Evolutionary conservation across 2,113 vertebrate species (phyloP).

Genomic region (Plestiodon gilberti): DNA sequence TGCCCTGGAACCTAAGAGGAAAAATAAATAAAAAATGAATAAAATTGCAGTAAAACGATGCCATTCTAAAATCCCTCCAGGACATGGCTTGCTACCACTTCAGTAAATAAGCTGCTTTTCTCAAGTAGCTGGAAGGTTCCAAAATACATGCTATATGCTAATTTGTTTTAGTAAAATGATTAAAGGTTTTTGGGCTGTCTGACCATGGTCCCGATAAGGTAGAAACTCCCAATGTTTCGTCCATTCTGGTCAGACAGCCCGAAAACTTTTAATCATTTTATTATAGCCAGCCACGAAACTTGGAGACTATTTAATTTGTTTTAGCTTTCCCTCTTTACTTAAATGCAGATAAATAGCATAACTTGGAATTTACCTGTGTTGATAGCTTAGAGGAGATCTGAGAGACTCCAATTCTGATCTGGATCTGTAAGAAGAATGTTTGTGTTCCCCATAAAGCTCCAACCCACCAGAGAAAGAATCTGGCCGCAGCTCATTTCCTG

Average conservation of each 20-base stretch:
- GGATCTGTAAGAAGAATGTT: constrained; percentile 78
- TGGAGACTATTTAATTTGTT: background rate
- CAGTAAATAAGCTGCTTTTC: background rate
- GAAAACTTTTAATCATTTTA: too few species aligned
- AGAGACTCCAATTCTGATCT: constrained; percentile 87
- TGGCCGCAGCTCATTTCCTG: constrained; percentile 81
- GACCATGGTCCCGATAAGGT: too few species aligned
- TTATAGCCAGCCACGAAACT: too few species aligned
- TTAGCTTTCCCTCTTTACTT: background rate
- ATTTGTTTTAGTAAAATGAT: background rate
- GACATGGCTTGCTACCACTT: background rate
- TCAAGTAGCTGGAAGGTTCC: background rate
- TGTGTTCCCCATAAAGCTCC: constrained; percentile 86
- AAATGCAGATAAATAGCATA: constrained; percentile 3
- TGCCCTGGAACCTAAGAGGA: constrained; percentile 77
- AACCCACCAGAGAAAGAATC: constrained; percentile 81
- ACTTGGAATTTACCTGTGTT: constrained; percentile 75
- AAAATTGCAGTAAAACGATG: background rate
- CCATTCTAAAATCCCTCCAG: background rate
- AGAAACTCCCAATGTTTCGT: too few species aligned
- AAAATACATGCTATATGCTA: too few species aligned
- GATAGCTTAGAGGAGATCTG: constrained; percentile 80
- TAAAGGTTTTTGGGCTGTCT: too few species aligned
- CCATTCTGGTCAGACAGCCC: too few species aligned
- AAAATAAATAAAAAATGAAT: constrained; percentile 1